Conservation (phyloP, 2,888 invertebrate species). For the Lamellibrachia satsuma region DNA sequence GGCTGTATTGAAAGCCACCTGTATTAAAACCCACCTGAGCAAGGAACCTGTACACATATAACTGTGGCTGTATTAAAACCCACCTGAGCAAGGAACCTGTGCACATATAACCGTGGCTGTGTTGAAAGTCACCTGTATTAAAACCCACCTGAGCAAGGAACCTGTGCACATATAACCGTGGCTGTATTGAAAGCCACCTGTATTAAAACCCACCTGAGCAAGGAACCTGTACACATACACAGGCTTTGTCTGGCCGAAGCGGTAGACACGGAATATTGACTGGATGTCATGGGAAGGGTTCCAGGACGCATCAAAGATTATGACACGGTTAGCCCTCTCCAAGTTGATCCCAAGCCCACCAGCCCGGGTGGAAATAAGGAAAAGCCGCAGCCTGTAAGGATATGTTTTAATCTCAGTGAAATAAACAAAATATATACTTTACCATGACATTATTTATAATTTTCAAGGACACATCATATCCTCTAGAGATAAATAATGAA, state of each 20-base stretch:
- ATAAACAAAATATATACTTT: not conserved
- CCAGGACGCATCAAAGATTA: slow-evolving; percentile 99
- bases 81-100: no score
- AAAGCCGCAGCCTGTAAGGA: slow-evolving; percentile 73
- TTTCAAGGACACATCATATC: no score
- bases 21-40: no score
- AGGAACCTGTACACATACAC: slow-evolving; percentile 95
- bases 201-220: slow-evolving; percentile 70
- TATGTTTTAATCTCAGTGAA: not conserved
- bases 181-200: not conserved
- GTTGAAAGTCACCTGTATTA: not conserved
- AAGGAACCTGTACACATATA: no score
- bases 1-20: no score
- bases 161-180: no score
- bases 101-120: no score
- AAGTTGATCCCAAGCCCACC: slow-evolving; percentile 97
- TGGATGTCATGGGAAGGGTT: slow-evolving; percentile 97
- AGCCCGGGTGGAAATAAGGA: slow-evolving; percentile 94
- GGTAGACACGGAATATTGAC: slow-evolving; percentile 95
- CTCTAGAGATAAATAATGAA: no score
- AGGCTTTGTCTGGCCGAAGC: slow-evolving; percentile 97
- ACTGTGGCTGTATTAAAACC: no score
- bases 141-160: not conserved
- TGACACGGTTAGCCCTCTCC: slow-evolving; percentile 94
- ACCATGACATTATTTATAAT: no score